A percentile compares a stretch with the other conserved stretches of the same genome.
Evolutionary conservation across 2,888 invertebrate genomes (phyloP).

Genomic region (Thera britannica): DNA sequence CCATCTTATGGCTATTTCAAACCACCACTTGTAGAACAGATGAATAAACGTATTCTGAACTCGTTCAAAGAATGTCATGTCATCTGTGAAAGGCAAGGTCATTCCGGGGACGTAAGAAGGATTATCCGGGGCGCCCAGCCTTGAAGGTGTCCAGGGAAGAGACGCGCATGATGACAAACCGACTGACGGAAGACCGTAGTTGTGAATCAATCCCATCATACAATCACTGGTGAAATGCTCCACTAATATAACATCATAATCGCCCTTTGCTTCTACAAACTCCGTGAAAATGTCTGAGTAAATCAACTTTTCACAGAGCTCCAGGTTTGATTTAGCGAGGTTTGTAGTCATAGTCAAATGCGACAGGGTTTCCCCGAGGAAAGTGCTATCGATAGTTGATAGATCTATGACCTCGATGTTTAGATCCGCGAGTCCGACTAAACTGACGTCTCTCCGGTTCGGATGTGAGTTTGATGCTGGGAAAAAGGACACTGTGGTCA

Average conservation of each 20-base stretch:
- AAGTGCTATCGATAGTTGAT: conserved; percentile 44
- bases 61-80: conserved; percentile 71
- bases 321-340: conserved; percentile 49
- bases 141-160: conserved; percentile 66
- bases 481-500: conserved; percentile 79
- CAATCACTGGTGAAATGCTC: conserved; percentile 81
- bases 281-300: conserved; percentile 55
- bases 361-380: conserved; percentile 43
- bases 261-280: conserved; percentile 55
- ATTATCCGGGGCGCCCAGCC: conserved; percentile 69
- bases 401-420: conserved; percentile 57
- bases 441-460: conserved; percentile 58
- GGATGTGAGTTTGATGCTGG: conserved; percentile 49
- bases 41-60: conserved; percentile 68
- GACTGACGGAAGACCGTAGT: conserved; percentile 68
- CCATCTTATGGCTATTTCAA: conserved; percentile 50
- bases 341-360: conserved; percentile 45
- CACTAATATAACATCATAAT: conserved; percentile 76
- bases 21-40: conserved; percentile 50
- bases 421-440: conserved; percentile 48
- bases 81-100: conserved; percentile 53
- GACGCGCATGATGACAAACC: conserved; percentile 66
- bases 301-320: conserved; percentile 56
- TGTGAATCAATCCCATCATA: conserved; percentile 71
- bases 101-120: conserved; percentile 67